Evolutionary conservation across 1,140 invertebrate genomes (phyloP).

Genomic region (Micrasema minimum): DNA sequence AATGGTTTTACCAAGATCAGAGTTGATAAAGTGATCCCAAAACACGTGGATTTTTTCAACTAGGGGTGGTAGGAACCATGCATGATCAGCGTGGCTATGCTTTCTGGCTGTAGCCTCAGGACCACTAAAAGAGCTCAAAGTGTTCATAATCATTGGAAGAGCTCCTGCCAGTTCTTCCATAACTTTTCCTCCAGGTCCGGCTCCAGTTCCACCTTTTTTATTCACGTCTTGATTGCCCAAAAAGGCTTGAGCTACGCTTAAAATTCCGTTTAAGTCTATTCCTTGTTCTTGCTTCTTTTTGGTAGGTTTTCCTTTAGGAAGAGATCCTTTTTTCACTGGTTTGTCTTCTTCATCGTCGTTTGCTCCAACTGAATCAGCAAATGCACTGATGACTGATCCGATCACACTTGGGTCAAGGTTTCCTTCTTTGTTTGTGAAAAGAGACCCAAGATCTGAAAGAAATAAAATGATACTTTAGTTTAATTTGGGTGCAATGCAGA

Average conservation of each 20-base stretch:
- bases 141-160: slow-evolving; percentile 73
- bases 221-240: slow-evolving; percentile 61
- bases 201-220: slow-evolving; percentile 35
- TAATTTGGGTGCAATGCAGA: no score
- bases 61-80: slow-evolving; percentile 77
- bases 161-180: slow-evolving; percentile 71
- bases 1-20: slow-evolving; percentile 77
- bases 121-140: slow-evolving; percentile 66
- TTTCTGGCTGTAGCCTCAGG: slow-evolving; percentile 66
- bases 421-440: slow-evolving; percentile 65
- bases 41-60: slow-evolving; percentile 78
- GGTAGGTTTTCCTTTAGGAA: slow-evolving; percentile 52
- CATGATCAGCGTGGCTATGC: slow-evolving; percentile 76
- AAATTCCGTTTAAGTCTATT: slow-evolving; percentile 67
- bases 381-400: slow-evolving; percentile 67
- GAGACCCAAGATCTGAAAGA: slow-evolving; percentile 62
- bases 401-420: slow-evolving; percentile 68
- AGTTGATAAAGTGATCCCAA: slow-evolving; percentile 83
- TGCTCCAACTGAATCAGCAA: slow-evolving; percentile 55
- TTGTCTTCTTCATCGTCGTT: slow-evolving; percentile 25
- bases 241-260: slow-evolving; percentile 72
- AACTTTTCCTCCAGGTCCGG: slow-evolving; percentile 55
- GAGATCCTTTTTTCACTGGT: slow-evolving; percentile 56
- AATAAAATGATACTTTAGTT: no score
- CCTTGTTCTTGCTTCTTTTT: slow-evolving; percentile 49